Evolutionary conservation across 2,797 vertebrate genomes (phyloP).

Genomic region (Allobates femoralis): DNA sequence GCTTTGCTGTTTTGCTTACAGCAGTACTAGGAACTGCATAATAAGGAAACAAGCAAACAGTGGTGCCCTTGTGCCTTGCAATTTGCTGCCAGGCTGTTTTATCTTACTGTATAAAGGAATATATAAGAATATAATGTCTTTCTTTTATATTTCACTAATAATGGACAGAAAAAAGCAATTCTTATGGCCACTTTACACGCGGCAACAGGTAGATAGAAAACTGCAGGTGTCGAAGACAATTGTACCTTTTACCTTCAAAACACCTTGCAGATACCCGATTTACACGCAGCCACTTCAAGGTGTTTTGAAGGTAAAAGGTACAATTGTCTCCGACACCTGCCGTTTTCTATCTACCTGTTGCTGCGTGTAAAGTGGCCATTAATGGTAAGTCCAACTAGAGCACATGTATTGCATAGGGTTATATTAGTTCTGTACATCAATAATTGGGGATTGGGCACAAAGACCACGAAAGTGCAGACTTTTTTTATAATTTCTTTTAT

Average conservation of each 20-base stretch:
- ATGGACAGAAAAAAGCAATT: neutral
- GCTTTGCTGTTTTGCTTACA: conserved; percentile 5
- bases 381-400: neutral
- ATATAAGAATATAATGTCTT: neutral
- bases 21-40: neutral
- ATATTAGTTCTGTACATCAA: neutral
- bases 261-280: too few species aligned
- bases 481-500: neutral
- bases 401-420: neutral
- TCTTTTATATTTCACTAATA: neutral
- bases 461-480: neutral
- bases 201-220: too few species aligned
- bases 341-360: too few species aligned
- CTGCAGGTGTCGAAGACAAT: too few species aligned
- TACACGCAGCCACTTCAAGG: too few species aligned
- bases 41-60: neutral
- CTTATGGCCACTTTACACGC: too few species aligned
- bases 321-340: too few species aligned
- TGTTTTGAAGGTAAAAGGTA: too few species aligned
- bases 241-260: too few species aligned
- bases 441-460: neutral
- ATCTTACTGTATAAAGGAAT: neutral
- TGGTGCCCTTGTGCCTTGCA: neutral
- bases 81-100: neutral
- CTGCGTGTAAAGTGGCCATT: too few species aligned